Percentiles rank a stretch among this genome's conserved stretches.
Conservation (phyloP, 2,797 vertebrate species). For the Micropoecilia bifurca region DNA sequence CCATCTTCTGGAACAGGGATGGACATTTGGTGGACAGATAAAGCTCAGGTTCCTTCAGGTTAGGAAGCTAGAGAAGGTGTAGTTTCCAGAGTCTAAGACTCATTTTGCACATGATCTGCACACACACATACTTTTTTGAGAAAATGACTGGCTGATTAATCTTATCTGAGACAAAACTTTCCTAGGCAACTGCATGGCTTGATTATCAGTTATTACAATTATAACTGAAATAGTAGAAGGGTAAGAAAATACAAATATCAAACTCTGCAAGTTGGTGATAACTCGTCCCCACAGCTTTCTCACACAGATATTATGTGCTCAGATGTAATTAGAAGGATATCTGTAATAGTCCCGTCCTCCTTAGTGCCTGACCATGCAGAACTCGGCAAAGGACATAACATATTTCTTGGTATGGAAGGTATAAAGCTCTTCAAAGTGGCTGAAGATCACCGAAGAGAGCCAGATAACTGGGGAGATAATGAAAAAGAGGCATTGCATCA, state of each 20-base stretch:
- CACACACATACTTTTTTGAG: slow-evolving; percentile 35
- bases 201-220: slow-evolving; percentile 2
- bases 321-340: slow-evolving; percentile 44
- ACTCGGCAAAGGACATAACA: slow-evolving; percentile 26
- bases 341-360: slow-evolving; percentile 13
- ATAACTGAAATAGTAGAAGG: background rate
- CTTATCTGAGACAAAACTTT: slow-evolving; percentile 45
- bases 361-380: slow-evolving; percentile 17
- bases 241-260: slow-evolving; percentile 6
- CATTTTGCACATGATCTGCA: slow-evolving; percentile 60
- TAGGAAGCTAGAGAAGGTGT: slow-evolving; percentile 64
- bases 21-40: slow-evolving; percentile 53
- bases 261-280: slow-evolving; percentile 7
- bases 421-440: slow-evolving; percentile 15
- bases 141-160: slow-evolving; percentile 64
- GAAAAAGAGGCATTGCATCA: slow-evolving; percentile 12
- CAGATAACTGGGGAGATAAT: slow-evolving; percentile 61
- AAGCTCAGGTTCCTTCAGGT: slow-evolving; percentile 56
- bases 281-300: background rate
- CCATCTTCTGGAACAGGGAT: slow-evolving; percentile 34
- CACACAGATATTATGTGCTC: slow-evolving; percentile 22
- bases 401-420: slow-evolving; percentile 56
- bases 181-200: slow-evolving; percentile 37
- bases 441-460: slow-evolving; percentile 56
- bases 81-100: slow-evolving; percentile 63